Evolutionary conservation across 2,797 vertebrate genomes (phyloP).

Genomic region (Todus mexicanus): DNA sequence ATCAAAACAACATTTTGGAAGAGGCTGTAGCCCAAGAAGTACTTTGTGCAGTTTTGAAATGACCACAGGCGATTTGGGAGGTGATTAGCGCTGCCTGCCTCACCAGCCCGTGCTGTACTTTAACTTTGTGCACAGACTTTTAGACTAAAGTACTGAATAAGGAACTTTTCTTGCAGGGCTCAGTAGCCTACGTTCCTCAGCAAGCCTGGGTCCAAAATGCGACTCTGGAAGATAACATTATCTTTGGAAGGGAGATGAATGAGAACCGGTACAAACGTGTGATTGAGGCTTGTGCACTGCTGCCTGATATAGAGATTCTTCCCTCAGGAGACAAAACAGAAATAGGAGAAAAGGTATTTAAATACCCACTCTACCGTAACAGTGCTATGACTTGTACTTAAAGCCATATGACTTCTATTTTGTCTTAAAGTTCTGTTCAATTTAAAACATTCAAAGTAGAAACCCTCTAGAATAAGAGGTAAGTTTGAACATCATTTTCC

Average conservation of each 20-base stretch:
- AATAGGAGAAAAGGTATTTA: conserved; percentile 93
- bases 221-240: conserved; percentile 88
- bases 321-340: conserved; percentile 89
- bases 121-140: not conserved
- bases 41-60: not conserved
- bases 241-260: conserved; percentile 84
- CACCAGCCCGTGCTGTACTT: not conserved
- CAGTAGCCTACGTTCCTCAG: conserved; percentile 91
- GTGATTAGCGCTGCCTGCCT: not conserved
- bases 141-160: not conserved
- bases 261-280: conserved; percentile 82
- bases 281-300: conserved; percentile 87
- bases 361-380: not conserved
- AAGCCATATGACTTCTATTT: not conserved
- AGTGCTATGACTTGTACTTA: not conserved
- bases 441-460: not conserved
- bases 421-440: not conserved
- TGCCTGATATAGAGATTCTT: conserved; percentile 89
- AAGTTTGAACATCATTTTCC: not conserved
- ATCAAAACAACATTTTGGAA: not conserved
- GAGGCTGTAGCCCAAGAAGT: not conserved
- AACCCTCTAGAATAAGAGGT: not conserved
- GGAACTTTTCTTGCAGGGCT: conserved; percentile 77
- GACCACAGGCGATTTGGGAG: not conserved
- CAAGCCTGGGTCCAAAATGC: conserved; percentile 98